Percentiles rank a stretch among this genome's conserved stretches.
These are phyloP conservation scores for Platyrinchus mystaceus DNA, from an alignment of 2,797 vertebrate species.

Conservation along the genomic window DNA sequence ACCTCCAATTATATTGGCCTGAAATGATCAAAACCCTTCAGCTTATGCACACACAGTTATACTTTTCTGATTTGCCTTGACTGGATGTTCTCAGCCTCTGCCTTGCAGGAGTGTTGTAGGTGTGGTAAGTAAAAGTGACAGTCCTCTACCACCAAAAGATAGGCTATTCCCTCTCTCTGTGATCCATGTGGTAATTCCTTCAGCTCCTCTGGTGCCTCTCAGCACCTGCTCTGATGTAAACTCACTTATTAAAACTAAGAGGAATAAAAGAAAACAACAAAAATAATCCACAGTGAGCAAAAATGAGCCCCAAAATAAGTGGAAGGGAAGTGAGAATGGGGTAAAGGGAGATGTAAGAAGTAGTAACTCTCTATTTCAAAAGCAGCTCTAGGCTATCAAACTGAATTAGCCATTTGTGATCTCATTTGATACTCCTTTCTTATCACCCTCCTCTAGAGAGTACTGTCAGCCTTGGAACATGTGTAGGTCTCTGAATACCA, in stretches of 20 bases:
- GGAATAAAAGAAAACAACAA: not conserved
- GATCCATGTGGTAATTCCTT: not conserved
- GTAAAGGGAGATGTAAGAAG: not conserved
- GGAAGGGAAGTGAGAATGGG: not conserved
- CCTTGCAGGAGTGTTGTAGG: not conserved
- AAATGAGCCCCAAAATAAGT: not conserved
- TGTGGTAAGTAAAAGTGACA: not conserved
- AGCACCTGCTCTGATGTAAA: not conserved
- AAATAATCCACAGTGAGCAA: not conserved
- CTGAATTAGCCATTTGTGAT: not conserved
- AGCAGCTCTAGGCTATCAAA: not conserved
- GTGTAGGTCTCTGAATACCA: not conserved
- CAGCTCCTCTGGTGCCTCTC: not conserved
- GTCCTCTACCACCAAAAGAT: not conserved
- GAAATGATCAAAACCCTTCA: not conserved
- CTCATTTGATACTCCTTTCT: not conserved
- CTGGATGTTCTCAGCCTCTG: not conserved
- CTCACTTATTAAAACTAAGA: not conserved
- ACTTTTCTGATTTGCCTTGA: not conserved
- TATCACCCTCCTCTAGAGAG: not conserved
- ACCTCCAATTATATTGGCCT: not conserved
- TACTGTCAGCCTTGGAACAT: not conserved
- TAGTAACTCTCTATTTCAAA: not conserved
- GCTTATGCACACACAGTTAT: not conserved
- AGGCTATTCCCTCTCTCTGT: not conserved